phyloP scores from a whole-genome alignment of 2,113 vertebrate genomes.

The Balaeniceps rex region DNA sequence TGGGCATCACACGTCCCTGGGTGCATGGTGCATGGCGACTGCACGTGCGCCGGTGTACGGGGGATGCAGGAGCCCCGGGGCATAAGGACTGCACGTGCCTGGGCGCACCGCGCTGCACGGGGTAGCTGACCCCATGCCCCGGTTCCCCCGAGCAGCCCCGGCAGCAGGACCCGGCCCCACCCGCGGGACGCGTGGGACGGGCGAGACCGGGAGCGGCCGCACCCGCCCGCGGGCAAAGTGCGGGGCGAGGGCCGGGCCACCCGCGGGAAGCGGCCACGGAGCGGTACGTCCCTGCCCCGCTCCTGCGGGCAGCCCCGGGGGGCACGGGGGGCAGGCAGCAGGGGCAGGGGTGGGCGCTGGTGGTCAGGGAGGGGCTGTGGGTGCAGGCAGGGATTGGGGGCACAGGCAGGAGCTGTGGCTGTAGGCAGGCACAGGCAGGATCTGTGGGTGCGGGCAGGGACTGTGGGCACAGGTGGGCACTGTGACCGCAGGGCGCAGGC shows the following conservation, averaged over 20 bases:
- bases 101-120: too few relatives aligned
- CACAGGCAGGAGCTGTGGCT: neutral
- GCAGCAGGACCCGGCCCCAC: neutral
- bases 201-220: fast-evolving
- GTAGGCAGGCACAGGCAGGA: neutral
- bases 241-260: neutral
- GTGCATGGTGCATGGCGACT: too few relatives aligned
- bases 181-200: fast-evolving
- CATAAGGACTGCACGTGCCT: too few relatives aligned
- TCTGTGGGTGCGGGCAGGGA: neutral
- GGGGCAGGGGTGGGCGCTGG: neutral
- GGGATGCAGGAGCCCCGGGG: neutral
- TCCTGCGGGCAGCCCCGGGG: too few relatives aligned
- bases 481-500: neutral
- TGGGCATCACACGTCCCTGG: too few relatives aligned
- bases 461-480: neutral
- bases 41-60: too few relatives aligned
- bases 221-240: neutral
- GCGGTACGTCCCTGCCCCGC: neutral
- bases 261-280: neutral
- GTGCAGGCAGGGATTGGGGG: too few relatives aligned
- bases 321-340: too few relatives aligned
- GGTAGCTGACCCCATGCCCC: neutral
- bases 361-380: neutral
- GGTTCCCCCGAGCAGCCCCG: neutral